These are phyloP conservation scores for Oscheius sp. DNA, from an alignment of 2,888 invertebrate species.

Conservation along the genomic window DNA sequence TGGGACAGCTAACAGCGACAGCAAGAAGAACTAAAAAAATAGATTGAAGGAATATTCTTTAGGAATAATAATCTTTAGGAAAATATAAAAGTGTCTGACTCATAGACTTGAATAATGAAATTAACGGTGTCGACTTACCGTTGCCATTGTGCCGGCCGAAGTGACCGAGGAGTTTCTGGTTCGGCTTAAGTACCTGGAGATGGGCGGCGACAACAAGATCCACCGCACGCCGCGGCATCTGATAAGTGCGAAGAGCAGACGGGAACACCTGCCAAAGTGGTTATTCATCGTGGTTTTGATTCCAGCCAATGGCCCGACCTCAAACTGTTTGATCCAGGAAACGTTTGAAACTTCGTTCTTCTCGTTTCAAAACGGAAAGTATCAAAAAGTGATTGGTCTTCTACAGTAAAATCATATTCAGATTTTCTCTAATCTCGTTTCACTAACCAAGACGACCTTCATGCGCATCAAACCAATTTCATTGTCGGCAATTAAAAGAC, in stretches of 20 bases:
- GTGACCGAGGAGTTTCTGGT: constrained; percentile 27
- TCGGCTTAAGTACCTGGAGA: constrained; percentile 27
- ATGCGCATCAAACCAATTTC: background rate
- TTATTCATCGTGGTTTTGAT: no score
- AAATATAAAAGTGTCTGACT: background rate
- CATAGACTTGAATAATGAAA: background rate
- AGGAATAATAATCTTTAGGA: background rate
- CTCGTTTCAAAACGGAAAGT: no score
- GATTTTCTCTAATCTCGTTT: background rate
- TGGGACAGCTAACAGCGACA: constrained; percentile 42
- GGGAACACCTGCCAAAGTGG: constrained; percentile 23
- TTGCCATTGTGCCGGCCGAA: constrained; percentile 26
- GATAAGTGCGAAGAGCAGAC: constrained; percentile 29
- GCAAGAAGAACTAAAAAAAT: constrained; percentile 42
- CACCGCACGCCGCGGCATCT: constrained; percentile 11
- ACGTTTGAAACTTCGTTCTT: no score
- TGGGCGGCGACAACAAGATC: constrained; percentile 30
- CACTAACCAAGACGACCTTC: background rate
- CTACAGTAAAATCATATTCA: background rate
- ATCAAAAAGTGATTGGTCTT: background rate
- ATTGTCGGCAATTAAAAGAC: background rate
- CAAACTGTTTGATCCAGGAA: background rate
- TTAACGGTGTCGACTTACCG: constrained; percentile 27
- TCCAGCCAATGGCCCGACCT: no score
- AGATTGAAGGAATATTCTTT: background rate